Evolutionary conservation across 2,888 invertebrate genomes (phyloP).

Genomic region (Athetis lepigone): DNA sequence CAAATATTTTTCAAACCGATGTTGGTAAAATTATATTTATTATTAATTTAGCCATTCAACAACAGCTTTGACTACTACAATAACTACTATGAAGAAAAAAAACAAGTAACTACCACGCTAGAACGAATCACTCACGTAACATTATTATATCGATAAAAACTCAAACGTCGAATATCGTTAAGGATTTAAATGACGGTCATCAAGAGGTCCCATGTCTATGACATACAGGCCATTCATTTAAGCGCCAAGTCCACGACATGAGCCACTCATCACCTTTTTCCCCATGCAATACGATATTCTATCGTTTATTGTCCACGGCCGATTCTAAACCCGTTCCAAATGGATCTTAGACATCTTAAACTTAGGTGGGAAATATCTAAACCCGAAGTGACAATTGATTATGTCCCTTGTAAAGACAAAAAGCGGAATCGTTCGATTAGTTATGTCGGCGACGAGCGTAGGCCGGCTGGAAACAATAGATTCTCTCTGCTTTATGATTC

Average conservation of each 20-base stretch:
- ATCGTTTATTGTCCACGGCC: constrained; percentile 84
- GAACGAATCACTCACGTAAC: constrained; percentile 77
- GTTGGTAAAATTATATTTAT: too few species aligned
- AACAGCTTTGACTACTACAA: too few species aligned
- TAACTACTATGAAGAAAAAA: too few species aligned
- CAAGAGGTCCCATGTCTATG: constrained; percentile 71
- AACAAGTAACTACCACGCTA: constrained; percentile 68
- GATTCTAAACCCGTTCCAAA: constrained; percentile 86
- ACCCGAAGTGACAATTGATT: constrained; percentile 89
- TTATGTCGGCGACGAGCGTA: constrained; percentile 86
- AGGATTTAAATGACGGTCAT: constrained; percentile 77
- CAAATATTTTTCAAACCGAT: too few species aligned
- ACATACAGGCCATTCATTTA: constrained; percentile 79
- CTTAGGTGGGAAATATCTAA: constrained; percentile 85
- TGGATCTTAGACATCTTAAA: constrained; percentile 81
- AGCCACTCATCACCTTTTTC: constrained; percentile 88
- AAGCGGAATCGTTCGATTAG: constrained; percentile 88
- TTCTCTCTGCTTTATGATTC: constrained; percentile 89
- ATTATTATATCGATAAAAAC: constrained; percentile 71
- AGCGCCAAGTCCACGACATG: constrained; percentile 79
- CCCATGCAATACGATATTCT: constrained; percentile 87
- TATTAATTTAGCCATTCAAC: too few species aligned
- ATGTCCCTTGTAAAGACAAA: constrained; percentile 84
- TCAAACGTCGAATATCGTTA: constrained; percentile 73
- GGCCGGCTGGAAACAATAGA: constrained; percentile 87